Evolutionary conservation across 1,140 invertebrate species (phyloP), one percentile per base, ranked within the genome.

Genomic region (Drusus annulatus): DNA sequence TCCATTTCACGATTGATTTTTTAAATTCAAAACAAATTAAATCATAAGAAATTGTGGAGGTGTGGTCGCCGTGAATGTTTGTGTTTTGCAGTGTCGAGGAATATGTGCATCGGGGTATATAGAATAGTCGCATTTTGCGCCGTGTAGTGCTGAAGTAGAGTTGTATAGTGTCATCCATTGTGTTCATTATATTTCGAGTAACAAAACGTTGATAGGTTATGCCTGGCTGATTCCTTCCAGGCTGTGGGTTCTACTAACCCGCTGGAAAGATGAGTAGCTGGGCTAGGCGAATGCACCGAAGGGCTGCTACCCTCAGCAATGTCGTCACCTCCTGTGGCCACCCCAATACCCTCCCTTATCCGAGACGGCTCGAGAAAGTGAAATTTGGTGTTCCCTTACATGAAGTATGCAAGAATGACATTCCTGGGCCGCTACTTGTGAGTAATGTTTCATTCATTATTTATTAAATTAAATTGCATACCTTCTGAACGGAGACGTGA

Each of bases 401-500:
- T 84, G 95, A 97, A 92, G 96, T 97, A 54, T 98, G 96, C 89
- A 96, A 97, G 87, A 95, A 96, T 88, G 96, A 97, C 89, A 96
- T 98, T 89, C 96, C 96, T 81, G 96, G 95, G 76, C 96, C 96
- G 73, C 90, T 97, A 84, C 90, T 97, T 88, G 96, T 96, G 91
- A 93, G 92, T 91, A 85, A 19, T 45, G 36, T 45, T 45, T 45
- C 36, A 13, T 45, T 45, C 36, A 45, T 45, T 45, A 45, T 45
- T 60, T 60, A 60, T 17, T 60, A 60, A 60, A 60, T 19, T 21
- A 60, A 60, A 17, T 13, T 19, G 56, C 19, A 23, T 60, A 21
- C 19, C 10, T 19, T 60, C 1, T 60, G 19, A 23, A 21, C 17
- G 17, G 17, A 60, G 13, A 17, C 56, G 19, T 23, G 23, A 60